Percentiles rank a stretch among this genome's conserved stretches.
Conservation (phyloP, 2,113 vertebrate genomes). For the Sander lucioperca region DNA sequence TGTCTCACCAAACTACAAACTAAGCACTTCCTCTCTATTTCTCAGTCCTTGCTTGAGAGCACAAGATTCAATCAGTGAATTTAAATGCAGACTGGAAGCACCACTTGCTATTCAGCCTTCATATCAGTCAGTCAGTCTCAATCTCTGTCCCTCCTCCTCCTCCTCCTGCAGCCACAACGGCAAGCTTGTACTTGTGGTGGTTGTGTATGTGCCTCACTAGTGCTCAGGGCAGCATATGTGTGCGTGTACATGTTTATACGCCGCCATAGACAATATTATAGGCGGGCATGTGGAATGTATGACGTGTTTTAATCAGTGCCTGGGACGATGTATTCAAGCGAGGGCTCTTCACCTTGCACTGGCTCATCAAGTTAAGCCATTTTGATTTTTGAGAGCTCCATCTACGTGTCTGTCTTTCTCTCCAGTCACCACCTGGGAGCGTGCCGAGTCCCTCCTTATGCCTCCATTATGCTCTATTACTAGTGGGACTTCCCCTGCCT, state of each 20-base stretch:
- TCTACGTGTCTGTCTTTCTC: conserved; percentile 16
- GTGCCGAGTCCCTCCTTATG: not conserved
- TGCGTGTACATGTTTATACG: not conserved
- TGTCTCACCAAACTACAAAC: conserved; percentile 59
- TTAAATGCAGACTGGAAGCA: conserved; percentile 58
- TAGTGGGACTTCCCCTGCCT: conserved; percentile 20
- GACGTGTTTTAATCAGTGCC: conserved; percentile 42
- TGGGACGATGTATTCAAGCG: not conserved
- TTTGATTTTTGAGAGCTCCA: conserved; percentile 44
- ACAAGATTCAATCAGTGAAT: conserved; percentile 69
- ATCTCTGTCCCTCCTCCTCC: conserved; percentile 54
- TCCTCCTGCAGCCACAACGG: conserved; percentile 54
- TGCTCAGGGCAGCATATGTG: not conserved
- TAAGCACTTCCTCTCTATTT: conserved; percentile 60
- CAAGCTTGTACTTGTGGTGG: conserved; percentile 57
- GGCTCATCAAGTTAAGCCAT: conserved; percentile 44
- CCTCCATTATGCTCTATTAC: conserved; percentile 18
- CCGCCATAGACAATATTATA: not conserved
- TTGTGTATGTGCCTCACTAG: conserved; percentile 5
- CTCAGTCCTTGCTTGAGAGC: conserved; percentile 62
- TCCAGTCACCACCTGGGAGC: conserved; percentile 18
- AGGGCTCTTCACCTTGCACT: conserved; percentile 14
- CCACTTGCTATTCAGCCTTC: conserved; percentile 68
- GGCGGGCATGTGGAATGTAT: conserved; percentile 10
- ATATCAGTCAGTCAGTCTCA: conserved; percentile 70